Conservation (phyloP, 1,140 invertebrate genomes). For the Danaus melanippus region DNA sequence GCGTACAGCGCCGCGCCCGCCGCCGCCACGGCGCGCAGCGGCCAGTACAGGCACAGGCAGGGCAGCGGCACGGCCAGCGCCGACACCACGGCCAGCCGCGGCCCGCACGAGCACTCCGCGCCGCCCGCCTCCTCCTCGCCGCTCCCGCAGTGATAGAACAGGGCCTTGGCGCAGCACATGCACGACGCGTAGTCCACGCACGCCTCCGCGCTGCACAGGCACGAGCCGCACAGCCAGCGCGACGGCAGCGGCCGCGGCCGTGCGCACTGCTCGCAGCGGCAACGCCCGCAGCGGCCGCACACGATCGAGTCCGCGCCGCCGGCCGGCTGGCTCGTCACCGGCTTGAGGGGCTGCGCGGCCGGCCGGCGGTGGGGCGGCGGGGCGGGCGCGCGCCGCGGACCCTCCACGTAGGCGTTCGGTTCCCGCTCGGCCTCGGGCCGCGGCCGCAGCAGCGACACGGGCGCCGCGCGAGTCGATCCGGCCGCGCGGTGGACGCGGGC, state of each 20-base stretch:
- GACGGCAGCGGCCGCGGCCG: slow-evolving; percentile 86
- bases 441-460: slow-evolving; percentile 80
- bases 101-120: slow-evolving; percentile 75
- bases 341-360: slow-evolving; percentile 56
- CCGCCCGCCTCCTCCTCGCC: slow-evolving; percentile 79
- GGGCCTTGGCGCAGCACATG: slow-evolving; percentile 92
- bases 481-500: slow-evolving; percentile 74
- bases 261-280: slow-evolving; percentile 89
- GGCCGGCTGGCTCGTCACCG: slow-evolving; percentile 64
- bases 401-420: slow-evolving; percentile 90
- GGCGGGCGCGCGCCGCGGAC: slow-evolving; percentile 72
- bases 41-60: slow-evolving; percentile 94
- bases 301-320: slow-evolving; percentile 79
- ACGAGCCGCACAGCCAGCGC: slow-evolving; percentile 90
- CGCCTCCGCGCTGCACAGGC: slow-evolving; percentile 88
- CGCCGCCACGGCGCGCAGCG: slow-evolving; percentile 84
- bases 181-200: slow-evolving; percentile 91
- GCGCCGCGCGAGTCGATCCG: slow-evolving; percentile 49
- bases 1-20: slow-evolving; percentile 87
- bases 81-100: slow-evolving; percentile 88
- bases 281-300: slow-evolving; percentile 88
- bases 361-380: slow-evolving; percentile 72
- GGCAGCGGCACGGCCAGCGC: slow-evolving; percentile 86
- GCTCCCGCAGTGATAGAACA: slow-evolving; percentile 93
- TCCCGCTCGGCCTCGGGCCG: slow-evolving; percentile 83